A percentile compares a stretch with the other conserved stretches of the same genome.
Evolutionary conservation across 1,140 invertebrate species (phyloP).

Genomic region (Listronotus oregonensis): DNA sequence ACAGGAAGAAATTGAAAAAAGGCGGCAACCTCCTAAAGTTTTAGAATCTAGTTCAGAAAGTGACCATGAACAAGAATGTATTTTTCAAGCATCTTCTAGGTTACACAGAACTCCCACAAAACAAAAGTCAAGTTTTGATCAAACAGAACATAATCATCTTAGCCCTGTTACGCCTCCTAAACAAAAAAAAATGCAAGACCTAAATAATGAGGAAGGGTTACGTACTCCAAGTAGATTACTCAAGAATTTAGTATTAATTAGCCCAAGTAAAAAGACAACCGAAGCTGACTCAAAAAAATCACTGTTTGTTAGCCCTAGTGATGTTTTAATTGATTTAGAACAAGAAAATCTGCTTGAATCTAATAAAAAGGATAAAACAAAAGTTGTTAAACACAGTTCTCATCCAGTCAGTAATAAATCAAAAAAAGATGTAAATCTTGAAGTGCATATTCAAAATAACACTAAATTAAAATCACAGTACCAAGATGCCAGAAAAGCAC

Average conservation of each 20-base stretch:
- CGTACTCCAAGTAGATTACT: constrained; percentile 46
- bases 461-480: constrained; percentile 51
- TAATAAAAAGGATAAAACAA: no score
- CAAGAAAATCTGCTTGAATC: no score
- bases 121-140: constrained; percentile 15
- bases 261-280: constrained; percentile 33
- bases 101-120: constrained; percentile 30
- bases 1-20: background rate
- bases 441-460: background rate
- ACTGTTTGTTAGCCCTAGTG: background rate
- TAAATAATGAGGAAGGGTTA: constrained; percentile 19
- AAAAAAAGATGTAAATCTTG: no score
- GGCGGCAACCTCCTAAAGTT: background rate
- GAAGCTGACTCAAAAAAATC: background rate
- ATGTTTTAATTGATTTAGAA: no score
- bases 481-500: constrained; percentile 64
- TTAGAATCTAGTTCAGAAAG: constrained; percentile 2
- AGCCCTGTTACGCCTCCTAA: constrained; percentile 49
- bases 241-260: constrained; percentile 41
- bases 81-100: background rate
- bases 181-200: constrained; percentile 37
- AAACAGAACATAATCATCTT: constrained; percentile 9
- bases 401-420: no score
- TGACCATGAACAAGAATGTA: constrained; percentile 8
- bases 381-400: no score